phyloP scores from a whole-genome alignment of 2,113 vertebrate species.

The Forbesichthys papilliferus region DNA sequence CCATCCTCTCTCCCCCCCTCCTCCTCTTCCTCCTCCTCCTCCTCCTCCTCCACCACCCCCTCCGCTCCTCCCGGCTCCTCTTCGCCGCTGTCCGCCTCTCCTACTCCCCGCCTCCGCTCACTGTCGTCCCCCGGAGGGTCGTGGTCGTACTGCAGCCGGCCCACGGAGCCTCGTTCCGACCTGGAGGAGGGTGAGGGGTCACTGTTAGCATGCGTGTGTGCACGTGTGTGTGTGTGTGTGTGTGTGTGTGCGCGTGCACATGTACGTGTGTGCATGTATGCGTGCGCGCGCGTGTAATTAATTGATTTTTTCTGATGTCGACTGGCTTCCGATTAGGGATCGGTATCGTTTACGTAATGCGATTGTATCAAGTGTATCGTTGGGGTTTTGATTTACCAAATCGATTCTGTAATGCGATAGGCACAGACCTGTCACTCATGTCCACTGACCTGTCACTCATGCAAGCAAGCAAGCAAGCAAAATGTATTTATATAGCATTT shows the following conservation, averaged over 20 bases:
- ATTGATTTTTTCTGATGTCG: too few species aligned
- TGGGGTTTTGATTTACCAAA: too few species aligned
- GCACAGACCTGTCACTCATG: not conserved
- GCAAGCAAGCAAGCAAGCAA: too few species aligned
- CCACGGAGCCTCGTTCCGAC: conserved; percentile 86
- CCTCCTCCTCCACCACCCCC: conserved; percentile 26
- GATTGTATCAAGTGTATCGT: too few species aligned
- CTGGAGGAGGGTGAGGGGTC: conserved; percentile 47
- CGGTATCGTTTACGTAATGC: too few species aligned
- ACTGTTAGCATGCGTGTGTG: not conserved
- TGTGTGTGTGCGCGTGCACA: too few species aligned
- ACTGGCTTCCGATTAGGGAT: too few species aligned
- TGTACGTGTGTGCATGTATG: too few species aligned
- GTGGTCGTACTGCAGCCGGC: conserved; percentile 85
- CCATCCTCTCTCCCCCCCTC: conserved; percentile 54
- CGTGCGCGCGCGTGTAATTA: too few species aligned
- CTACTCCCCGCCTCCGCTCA: conserved; percentile 35
- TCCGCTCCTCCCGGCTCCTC: conserved; percentile 54
- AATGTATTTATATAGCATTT: too few species aligned
- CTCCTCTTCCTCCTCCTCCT: conserved; percentile 45
- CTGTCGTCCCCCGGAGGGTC: conserved; percentile 70
- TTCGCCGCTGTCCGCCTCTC: conserved; percentile 48
- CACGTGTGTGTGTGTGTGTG: not conserved
- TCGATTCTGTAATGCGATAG: too few species aligned
- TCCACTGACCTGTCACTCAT: not conserved